Base-by-base conservation (phyloP, 2,888 invertebrate genomes). In the Oegoconia quadripuncta region DNA sequence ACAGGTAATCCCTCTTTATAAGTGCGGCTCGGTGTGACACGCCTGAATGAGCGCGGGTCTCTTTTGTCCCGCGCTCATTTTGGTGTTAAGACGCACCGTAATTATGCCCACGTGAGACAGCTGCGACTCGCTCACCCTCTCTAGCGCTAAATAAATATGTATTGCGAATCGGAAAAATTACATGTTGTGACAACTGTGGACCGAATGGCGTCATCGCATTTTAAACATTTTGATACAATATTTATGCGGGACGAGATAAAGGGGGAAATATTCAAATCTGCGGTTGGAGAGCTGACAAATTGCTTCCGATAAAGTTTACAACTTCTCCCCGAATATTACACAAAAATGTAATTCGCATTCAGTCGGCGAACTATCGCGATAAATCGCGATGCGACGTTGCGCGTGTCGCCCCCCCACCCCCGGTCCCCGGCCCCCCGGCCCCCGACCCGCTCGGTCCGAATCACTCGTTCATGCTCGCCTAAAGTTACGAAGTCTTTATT, bases 231-330 rank as follows among this genome's bases (percentile, higher is more conserved):
- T 23, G 22, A 28, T 26, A 25, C 26, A 27, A 28, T 38, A 35
- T 35, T 29, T 25, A 27, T 27, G 13, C 12, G 14, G 15, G 8
- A 8, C 13, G 23, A 44, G 42, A 49, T 52, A 52, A 45, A 44
- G 38, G 42, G 33, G 40, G 46, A 47, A 51, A 54, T 57, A 64
- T 61, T 60, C 57, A 58, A 59, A 64, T 59, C 52, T 44, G 46
- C 40, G 48, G 52, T 37, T 50, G 38, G 37, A 51, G 42, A 46
- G 60, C 48, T 61, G 69, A 72, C 65, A 64, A 66, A 71, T 67
- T 48, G 63, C 50, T 38, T 41, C 45, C 61, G 61, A 68, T 69
- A 67, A 62, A 66, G 55, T 64, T 60, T 66, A 59, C 64, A 63
- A 53, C 62, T 60, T 55, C 11, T 52, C 56, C 51, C 41, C 41